Conservation (phyloP, 2,113 vertebrate genomes). For the Chamaea fasciata region DNA sequence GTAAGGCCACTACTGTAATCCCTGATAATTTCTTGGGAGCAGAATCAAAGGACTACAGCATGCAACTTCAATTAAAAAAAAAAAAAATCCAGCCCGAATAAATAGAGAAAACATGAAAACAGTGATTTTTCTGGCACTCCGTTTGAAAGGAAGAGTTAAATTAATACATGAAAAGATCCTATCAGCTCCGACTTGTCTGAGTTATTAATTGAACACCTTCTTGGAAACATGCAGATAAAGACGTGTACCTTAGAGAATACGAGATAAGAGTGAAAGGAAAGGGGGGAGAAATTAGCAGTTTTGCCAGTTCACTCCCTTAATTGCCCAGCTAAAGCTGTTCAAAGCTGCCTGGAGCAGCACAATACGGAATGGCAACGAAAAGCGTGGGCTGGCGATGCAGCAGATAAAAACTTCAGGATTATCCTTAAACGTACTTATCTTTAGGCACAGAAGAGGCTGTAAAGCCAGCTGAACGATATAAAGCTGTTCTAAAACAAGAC, state of each 20-base stretch:
- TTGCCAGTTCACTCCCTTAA: slow-evolving; percentile 10
- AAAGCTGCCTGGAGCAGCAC: slow-evolving; percentile 4
- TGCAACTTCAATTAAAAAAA: neutral
- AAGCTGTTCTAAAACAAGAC: slow-evolving; percentile 52
- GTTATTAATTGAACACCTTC: slow-evolving; percentile 67
- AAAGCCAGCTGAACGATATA: slow-evolving; percentile 46
- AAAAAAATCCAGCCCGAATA: neutral
- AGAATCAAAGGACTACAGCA: slow-evolving; percentile 31
- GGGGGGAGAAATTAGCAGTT: slow-evolving; percentile 48
- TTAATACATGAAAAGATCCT: slow-evolving; percentile 60
- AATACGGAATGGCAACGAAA: neutral
- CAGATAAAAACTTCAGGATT: slow-evolving; percentile 48
- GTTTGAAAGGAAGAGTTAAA: slow-evolving; percentile 56
- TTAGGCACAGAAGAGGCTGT: slow-evolving; percentile 1
- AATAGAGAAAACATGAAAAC: slow-evolving; percentile 54
- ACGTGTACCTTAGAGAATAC: slow-evolving; percentile 34
- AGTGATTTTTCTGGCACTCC: neutral
- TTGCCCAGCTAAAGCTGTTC: slow-evolving; percentile 16
- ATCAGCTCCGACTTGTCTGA: slow-evolving; percentile 49
- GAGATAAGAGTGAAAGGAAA: slow-evolving; percentile 54
- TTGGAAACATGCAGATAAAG: slow-evolving; percentile 63
- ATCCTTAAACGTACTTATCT: slow-evolving; percentile 40
- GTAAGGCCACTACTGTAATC: neutral
- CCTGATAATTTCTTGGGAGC: slow-evolving; percentile 36
- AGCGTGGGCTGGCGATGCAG: neutral